Evolutionary conservation across 30 jellyfish, hydroid and myxozoan species (phyloP).

Genomic region (Turritopsis dohrnii): DNA sequence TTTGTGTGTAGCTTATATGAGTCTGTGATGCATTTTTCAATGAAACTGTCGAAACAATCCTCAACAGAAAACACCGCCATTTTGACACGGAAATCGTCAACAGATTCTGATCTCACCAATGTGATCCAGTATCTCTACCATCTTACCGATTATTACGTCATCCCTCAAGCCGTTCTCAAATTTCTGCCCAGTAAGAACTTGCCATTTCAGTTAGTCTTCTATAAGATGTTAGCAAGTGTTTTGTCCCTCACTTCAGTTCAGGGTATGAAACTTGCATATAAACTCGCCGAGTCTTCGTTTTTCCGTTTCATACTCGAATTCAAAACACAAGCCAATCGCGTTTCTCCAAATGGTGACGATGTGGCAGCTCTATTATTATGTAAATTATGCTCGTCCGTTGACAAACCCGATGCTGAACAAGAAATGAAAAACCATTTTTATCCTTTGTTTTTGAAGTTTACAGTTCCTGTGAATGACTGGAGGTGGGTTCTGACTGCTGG

Average conservation of each 20-base stretch:
- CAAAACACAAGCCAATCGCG: conserved; percentile 17
- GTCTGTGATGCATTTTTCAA: not conserved
- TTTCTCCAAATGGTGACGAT: not conserved
- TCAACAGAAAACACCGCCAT: not conserved
- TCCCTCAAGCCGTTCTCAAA: conserved; percentile 55
- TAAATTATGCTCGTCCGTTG: conserved; percentile 33
- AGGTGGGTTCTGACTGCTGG: conserved; percentile 33
- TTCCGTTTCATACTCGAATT: conserved; percentile 48
- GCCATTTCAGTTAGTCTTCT: conserved; percentile 21
- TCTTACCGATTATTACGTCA: conserved; percentile 33
- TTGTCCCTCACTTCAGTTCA: conserved; percentile 12
- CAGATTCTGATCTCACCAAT: not conserved
- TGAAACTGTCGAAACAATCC: not conserved
- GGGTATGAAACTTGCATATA: conserved; percentile 42
- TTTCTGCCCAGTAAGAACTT: conserved; percentile 30
- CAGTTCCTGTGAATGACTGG: conserved; percentile 59
- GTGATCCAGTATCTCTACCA: conserved; percentile 6
- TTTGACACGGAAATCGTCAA: not conserved
- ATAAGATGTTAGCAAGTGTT: conserved; percentile 36
- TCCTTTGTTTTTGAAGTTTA: conserved; percentile 19
- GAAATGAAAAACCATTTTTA: conserved; percentile 4
- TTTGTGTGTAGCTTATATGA: not conserved
- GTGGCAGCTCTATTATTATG: conserved; percentile 23
- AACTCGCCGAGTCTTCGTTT: conserved; percentile 59
- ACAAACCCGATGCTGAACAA: conserved; percentile 11